Evolutionary conservation across 2,797 vertebrate genomes (phyloP), one percentile per base, ranked within the genome.

Genomic region (Todus mexicanus): DNA sequence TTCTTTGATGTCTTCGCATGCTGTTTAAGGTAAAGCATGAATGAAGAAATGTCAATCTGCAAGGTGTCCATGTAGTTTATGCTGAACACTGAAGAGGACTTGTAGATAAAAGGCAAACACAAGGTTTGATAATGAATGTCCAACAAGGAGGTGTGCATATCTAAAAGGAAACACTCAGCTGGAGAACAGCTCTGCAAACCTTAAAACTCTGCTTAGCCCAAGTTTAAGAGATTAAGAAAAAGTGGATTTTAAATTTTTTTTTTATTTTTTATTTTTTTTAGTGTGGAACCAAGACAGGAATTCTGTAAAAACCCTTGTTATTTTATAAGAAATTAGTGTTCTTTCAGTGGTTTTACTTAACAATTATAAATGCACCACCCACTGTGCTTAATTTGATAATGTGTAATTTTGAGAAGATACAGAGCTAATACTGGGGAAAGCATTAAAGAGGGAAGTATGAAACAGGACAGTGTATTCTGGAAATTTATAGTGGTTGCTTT

Each of bases 21-120:
- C 98, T 99, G 99, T 98, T 99, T 99, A 99, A 99, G 99, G 99
- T 99, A 99, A 98, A 98, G 98, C 98, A 98, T 99, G 98, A 99
- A 99, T 99, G 98, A 98, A 98, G 98, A 98, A 98, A 98, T 99
- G 98, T 99, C 98, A 98, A 99, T 98, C 98, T 99, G 98, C 98
- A 99, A 98, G 99, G 98, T 99, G 98, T 98, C 98, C 98, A 97
- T 99, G 99, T 99, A 99, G 98, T 98, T 99, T 99, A 98, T 98
- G 98, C 97, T 98, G 98, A 99, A 98, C 98, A 98, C 98, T 98
- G 98, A 98, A 98, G 98, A 98, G 98, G 96, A 98, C 98, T 98
- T 98, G 98, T 98, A 99, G 98, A 99, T 99, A 98, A 99, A 99
- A 99, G 99, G 98, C 97, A 98, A 98, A 98, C 98, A 98, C 98